Base-by-base conservation (phyloP, 2,113 vertebrate genomes). In the Indri indri region DNA sequence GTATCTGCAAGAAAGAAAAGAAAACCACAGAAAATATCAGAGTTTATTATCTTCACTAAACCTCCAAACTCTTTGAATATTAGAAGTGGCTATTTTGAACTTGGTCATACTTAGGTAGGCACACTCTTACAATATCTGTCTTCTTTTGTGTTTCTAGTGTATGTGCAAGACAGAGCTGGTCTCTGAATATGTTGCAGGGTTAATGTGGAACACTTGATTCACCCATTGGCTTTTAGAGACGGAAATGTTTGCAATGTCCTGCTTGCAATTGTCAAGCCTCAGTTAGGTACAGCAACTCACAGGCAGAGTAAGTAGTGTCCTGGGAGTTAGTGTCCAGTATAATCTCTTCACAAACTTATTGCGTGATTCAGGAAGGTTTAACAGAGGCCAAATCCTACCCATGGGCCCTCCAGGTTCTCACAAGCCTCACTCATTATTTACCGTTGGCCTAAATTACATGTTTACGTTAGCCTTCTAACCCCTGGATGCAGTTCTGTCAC, bases 11-110 rank as follows among this genome's bases (percentile, higher is more conserved):
- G 27, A 68, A 37, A 65, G 18, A 79, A 81, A 32, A 70, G 42
- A 84, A 54, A 54, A 59, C 57, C 30, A 71, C 6, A 47, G 37
- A 80, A 80, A 76, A 50, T 80, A 61, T 70, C n/a, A 63, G 25
- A 59, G 22, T 70, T 81, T 77, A 52, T 91, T 93, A 71, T 94
- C 61, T 70, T 92, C 52, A 54, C 86, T 59, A 52, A 94, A 86
- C 66, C 84, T 93, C 42, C 52, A 20, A 12, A 12, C 47, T 52
- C 82, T 88, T 79, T 96, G 22, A 45, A 88, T 61, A 37, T 65
- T 20, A 0, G 1, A 96, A 45, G 23, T 7, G 30, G 7, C 2
- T 95, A 0, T 92, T 94, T 6, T 23, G 63, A 93, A 83, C 14
- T 89, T 47, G 30, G 2, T 45, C 30, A n/a, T 59, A 20, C 82